Conservation (phyloP, 2,113 vertebrate species). For the Coreoperca whiteheadi region DNA sequence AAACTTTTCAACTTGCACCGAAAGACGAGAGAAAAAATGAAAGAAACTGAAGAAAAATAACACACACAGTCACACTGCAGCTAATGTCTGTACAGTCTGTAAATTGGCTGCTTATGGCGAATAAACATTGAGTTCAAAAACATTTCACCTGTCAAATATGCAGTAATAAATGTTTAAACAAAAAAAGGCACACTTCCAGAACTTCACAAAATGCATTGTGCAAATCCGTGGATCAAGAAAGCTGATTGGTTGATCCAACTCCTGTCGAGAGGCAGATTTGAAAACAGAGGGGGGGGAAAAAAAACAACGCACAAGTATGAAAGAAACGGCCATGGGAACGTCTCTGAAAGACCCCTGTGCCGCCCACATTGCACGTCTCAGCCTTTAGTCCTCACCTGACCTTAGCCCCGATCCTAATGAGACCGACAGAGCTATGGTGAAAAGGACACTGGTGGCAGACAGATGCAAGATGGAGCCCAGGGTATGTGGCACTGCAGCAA, state of each 20-base stretch:
- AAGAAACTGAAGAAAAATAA: not conserved
- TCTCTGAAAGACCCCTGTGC: not conserved
- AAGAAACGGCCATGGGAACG: not conserved
- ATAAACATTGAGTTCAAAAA: constrained; percentile 19
- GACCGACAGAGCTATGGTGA: not conserved
- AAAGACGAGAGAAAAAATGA: no score
- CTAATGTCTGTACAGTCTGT: not conserved
- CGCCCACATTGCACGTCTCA: not conserved
- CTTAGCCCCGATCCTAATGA: not conserved
- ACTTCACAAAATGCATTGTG: not conserved
- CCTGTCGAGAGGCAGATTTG: not conserved
- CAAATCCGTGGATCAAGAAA: not conserved
- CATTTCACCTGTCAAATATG: not conserved
- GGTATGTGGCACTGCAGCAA: not conserved
- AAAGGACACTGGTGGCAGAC: not conserved
- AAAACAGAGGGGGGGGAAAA: not conserved
- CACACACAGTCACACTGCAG: not conserved
- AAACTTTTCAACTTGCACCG: no score
- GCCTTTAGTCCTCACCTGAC: not conserved
- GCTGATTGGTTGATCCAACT: not conserved
- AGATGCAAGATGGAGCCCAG: not conserved
- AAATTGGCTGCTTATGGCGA: constrained; percentile 24
- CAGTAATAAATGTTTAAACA: not conserved
- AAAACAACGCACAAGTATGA: no score
- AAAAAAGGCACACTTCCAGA: not conserved